Percentiles rank a stretch among this genome's conserved stretches.
phyloP scores from a whole-genome alignment of 2,888 invertebrate species.

The Dolichopus griseipennis region DNA sequence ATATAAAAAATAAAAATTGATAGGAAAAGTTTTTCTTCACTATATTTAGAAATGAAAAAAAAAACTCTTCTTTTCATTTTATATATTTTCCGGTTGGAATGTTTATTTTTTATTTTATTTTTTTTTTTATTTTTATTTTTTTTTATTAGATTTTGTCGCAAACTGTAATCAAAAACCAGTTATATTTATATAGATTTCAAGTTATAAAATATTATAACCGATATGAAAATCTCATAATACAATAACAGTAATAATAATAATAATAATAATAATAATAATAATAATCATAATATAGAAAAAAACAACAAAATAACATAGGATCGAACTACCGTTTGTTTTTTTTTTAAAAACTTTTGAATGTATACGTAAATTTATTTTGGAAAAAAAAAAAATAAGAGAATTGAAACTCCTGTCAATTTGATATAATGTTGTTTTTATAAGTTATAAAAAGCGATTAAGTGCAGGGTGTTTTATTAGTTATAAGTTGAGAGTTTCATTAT shows the following conservation, averaged over 20 bases:
- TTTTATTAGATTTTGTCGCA: constrained; percentile 5
- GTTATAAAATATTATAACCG: not conserved
- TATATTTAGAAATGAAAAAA: no score
- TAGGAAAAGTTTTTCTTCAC: not conserved
- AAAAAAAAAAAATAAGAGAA: no score
- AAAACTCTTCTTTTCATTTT: not conserved
- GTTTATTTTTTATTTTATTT: not conserved
- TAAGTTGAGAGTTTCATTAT: no score
- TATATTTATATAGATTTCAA: not conserved
- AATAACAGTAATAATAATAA: constrained; percentile 1
- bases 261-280: not conserved
- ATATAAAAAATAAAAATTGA: not conserved
- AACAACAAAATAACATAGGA: no score
- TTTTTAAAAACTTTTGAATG: no score
- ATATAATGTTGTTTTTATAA: no score
- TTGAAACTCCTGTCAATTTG: no score
- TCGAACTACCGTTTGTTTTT: no score
- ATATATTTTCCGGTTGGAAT: not conserved
- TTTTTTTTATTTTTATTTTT: not conserved
- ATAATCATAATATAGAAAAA: no score
- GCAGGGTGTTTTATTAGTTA: no score
- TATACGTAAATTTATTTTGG: no score
- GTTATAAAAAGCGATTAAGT: no score
- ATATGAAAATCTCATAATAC: not conserved
- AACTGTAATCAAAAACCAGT: constrained; percentile 4